Base-by-base conservation (phyloP, 2,113 vertebrate genomes). In the Damaliscus lunatus region DNA sequence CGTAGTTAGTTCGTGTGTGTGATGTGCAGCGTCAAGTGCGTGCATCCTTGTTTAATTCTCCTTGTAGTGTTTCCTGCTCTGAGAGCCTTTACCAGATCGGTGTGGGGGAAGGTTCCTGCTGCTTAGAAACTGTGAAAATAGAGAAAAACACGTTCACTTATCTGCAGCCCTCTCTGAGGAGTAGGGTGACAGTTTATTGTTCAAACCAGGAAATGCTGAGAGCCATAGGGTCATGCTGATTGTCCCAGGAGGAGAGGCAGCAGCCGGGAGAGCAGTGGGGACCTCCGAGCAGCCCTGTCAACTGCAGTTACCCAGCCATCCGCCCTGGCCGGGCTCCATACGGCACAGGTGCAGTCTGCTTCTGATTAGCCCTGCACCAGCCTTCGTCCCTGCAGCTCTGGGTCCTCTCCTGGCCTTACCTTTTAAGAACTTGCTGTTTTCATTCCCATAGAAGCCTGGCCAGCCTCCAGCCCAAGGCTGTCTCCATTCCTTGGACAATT, bases 21-120 rank as follows among this genome's bases (percentile, higher is more conserved):
- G 48, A 10, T 11, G 29, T 80, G 31, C 9, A 11, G 16, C 6
- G 16, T 21, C 17, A 52, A 1, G 9, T 12, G 16, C 0, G 3
- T 33, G 31, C 17, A 7, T 52, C 48, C 71, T 77, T 3, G 12
- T 43, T 77, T 15, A 43, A 7, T 77, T 27, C 40, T 77, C 23
- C 19, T 81, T 62, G 50, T 53, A 36, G 6, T 46, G 9, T 48
- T 48, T 62, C 21, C 23, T 94, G 55, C 50, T 53, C 50, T 36
- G 64, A 96, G 57, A 85, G 81, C 46, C 40, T 53, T 82, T 74
- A 59, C 16, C 33, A n/a, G n/a, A 12, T 50, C 19, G 6, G 13
- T 25, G 1, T 21, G n/a, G 48, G 60, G 9, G 40, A 13, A n/a
- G 6, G 1, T 60, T 64, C 50, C 33, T 93, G 3, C 17, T 33